A percentile compares a stretch with the other conserved stretches of the same genome.
phyloP scores from a whole-genome alignment of 2,888 invertebrate genomes.

The Saturnia pavonia region DNA sequence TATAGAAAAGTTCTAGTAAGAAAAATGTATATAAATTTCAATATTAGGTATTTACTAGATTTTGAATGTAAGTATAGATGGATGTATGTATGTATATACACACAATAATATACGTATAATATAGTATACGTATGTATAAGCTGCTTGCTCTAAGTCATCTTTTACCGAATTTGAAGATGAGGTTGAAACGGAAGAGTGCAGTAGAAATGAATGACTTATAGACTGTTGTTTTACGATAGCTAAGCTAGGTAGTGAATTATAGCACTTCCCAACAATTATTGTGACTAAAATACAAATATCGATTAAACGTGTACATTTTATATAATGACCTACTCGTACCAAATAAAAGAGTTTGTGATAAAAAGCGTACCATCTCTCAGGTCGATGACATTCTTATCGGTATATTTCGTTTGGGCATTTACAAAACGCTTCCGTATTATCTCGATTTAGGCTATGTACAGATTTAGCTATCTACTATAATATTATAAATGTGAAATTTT shows the following conservation, averaged over 20 bases:
- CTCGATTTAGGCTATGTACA: conserved; percentile 18
- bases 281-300: not conserved
- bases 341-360: conserved; percentile 2
- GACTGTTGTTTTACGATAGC: not conserved
- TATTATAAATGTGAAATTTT: too few relatives aligned
- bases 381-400: conserved; percentile 21
- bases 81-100: too few relatives aligned
- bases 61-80: too few relatives aligned
- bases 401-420: not conserved
- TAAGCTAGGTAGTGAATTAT: not conserved
- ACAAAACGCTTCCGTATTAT: conserved; percentile 19
- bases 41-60: too few relatives aligned
- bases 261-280: not conserved
- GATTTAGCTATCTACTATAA: too few relatives aligned
- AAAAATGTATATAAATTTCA: too few relatives aligned
- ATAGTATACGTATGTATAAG: too few relatives aligned
- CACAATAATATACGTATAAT: too few relatives aligned
- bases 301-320: not conserved
- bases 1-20: too few relatives aligned
- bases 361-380: conserved; percentile 29
- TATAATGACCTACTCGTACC: not conserved
- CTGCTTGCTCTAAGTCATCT: too few relatives aligned
- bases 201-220: not conserved
- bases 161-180: too few relatives aligned
- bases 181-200: too few relatives aligned